Evolutionary conservation across 92 coral and sea anemone genomes (phyloP), one percentile per base, ranked within the genome.

Genomic region (Epizoanthus ramosus): DNA sequence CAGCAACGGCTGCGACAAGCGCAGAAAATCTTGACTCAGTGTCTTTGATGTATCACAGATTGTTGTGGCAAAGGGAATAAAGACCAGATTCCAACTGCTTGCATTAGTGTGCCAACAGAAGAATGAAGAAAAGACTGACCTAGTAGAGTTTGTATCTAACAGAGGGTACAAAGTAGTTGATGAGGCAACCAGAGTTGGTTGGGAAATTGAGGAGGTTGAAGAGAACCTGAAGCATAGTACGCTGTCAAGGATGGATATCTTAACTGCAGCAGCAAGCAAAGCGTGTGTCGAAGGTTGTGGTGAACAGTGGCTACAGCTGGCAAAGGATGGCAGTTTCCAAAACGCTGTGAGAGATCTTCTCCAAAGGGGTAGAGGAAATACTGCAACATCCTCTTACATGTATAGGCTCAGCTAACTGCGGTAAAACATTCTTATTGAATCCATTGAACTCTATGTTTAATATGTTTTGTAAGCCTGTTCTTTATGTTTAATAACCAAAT

Each of bases 81-180:
- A 59, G 69, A 72, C 83, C 41, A 50, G 83, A 10, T 60, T 74
- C 16, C 71, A 61, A 21, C 72, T 84, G 19, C 66, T 84, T 71
- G 87, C 66, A 17, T 60, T 74, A 22, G 87, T 81, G 9, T 56
- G 63, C 15, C 28, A 63, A 52, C 87, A 84, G 19, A 73, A 84
- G 57, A 60, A 35, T 31, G 58, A 33, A 37, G 73, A 64, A 15
- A 84, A 84, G 54, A 73, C 54, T 18, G 81, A 74, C 67, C 56
- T 84, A 15, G 87, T 83, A 54, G 72, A 84, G 37, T 84, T 83
- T 50, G 72, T 83, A 19, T 83, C 87, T 24, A 83, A 83, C 58
- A 80, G 87, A 22, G 87, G 87, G 9, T 47, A 19, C 22, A 73
- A 71, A 73, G 83, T 24, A 9, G 83, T 83, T 28, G 87, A 73